Evolutionary conservation across 2,888 invertebrate genomes (phyloP).

Genomic region (Timema podura): DNA sequence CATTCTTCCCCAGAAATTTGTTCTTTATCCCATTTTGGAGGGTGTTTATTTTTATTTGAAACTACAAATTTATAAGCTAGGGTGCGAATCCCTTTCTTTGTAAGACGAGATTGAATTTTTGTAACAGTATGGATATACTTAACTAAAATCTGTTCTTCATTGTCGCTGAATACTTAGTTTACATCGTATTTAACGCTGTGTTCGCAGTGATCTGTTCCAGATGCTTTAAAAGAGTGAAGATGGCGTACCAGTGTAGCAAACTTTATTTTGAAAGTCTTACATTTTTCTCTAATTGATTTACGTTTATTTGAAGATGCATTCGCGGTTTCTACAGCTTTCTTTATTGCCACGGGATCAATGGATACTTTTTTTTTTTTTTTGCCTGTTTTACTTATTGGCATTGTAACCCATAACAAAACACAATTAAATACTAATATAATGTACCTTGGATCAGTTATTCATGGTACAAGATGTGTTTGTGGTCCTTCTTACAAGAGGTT

Average conservation of each 20-base stretch:
- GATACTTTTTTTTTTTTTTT: background rate
- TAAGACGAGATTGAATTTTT: background rate
- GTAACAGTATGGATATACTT: background rate
- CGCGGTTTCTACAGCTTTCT: background rate
- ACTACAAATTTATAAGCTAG: background rate
- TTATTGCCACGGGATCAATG: slow-evolving; percentile 1
- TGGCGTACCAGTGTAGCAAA: background rate
- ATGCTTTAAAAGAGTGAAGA: background rate
- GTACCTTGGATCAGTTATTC: too few species aligned
- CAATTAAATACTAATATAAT: too few species aligned
- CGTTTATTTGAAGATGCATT: slow-evolving; percentile 5
- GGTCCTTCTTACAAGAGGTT: too few species aligned
- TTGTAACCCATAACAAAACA: background rate
- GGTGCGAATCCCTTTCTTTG: background rate
- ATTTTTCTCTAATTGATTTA: background rate
- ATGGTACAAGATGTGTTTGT: too few species aligned
- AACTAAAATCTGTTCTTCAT: background rate
- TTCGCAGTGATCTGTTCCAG: background rate
- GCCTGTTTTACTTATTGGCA: background rate
- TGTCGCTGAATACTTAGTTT: background rate
- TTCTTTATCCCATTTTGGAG: background rate
- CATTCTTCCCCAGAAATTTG: background rate
- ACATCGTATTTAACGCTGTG: background rate
- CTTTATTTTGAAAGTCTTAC: background rate
- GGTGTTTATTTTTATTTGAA: background rate